phyloP scores from a whole-genome alignment of 2,797 vertebrate genomes.

The Thaleichthys pacificus region DNA sequence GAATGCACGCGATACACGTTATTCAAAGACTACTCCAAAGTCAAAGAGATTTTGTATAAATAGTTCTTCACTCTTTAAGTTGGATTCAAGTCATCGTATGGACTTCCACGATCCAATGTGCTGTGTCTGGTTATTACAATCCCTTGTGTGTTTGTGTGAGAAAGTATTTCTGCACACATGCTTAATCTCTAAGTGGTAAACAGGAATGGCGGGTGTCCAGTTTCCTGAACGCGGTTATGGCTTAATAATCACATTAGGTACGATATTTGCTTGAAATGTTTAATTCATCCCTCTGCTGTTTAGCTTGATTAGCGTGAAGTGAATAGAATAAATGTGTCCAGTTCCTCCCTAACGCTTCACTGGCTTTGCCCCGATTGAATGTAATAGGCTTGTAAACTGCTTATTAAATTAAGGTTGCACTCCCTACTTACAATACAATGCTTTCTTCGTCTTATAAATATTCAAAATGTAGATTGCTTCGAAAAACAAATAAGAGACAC shows the following conservation, averaged over 20 bases:
- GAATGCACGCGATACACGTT: too few species aligned
- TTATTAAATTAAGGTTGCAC: slow-evolving; percentile 57
- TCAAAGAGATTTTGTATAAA: too few species aligned
- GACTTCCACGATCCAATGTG: too few species aligned
- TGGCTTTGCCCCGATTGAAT: slow-evolving; percentile 60
- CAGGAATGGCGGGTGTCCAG: slow-evolving; percentile 12
- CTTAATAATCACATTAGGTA: slow-evolving; percentile 58
- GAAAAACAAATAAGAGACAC: slow-evolving; percentile 64
- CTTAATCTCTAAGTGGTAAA: neutral
- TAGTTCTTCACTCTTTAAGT: too few species aligned
- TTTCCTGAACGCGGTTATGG: slow-evolving; percentile 36
- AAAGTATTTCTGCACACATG: neutral
- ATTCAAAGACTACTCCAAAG: too few species aligned
- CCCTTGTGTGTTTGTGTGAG: too few species aligned
- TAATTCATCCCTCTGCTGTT: slow-evolving; percentile 57
- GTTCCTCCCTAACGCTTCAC: slow-evolving; percentile 58
- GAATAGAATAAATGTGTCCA: slow-evolving; percentile 57
- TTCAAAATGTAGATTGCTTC: slow-evolving; percentile 56
- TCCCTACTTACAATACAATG: slow-evolving; percentile 54
- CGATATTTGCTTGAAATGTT: slow-evolving; percentile 63
- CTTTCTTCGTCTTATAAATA: slow-evolving; percentile 67
- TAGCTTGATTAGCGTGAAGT: slow-evolving; percentile 60
- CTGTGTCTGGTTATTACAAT: too few species aligned
- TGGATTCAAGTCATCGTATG: too few species aligned
- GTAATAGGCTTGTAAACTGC: slow-evolving; percentile 64